Evolutionary conservation across 2,113 vertebrate species (phyloP).

Genomic region (Dryoscopus gambensis): DNA sequence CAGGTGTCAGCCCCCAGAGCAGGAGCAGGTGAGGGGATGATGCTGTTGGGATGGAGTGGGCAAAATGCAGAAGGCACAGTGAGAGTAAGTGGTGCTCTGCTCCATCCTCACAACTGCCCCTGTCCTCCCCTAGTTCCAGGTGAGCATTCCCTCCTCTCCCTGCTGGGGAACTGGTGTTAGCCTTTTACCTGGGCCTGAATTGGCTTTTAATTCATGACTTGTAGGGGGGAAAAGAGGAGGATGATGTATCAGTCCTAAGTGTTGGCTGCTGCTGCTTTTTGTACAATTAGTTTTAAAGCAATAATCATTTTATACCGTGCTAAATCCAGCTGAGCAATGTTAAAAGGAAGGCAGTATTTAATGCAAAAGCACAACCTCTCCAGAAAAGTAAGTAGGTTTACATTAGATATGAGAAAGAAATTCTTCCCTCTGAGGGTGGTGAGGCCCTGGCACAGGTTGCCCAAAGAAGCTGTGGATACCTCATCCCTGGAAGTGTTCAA

Average conservation of each 20-base stretch:
- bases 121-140: neutral
- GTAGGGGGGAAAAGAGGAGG: neutral
- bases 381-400: neutral
- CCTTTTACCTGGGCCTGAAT: rapidly evolving
- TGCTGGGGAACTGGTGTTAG: neutral
- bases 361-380: neutral
- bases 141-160: neutral
- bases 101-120: neutral
- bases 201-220: neutral
- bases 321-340: neutral
- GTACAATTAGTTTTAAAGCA: neutral
- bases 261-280: neutral
- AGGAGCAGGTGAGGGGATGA: neutral
- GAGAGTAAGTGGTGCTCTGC: neutral
- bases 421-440: neutral
- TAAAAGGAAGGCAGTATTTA: neutral
- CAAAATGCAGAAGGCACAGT: rapidly evolving
- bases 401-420: neutral
- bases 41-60: neutral
- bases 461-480: neutral
- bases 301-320: neutral
- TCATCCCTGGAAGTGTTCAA: neutral
- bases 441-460: neutral
- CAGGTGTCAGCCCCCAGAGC: neutral
- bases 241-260: neutral